Evolutionary conservation across 2,888 invertebrate species (phyloP), one percentile per base, ranked within the genome.

Genomic region (Smittia sp.): DNA sequence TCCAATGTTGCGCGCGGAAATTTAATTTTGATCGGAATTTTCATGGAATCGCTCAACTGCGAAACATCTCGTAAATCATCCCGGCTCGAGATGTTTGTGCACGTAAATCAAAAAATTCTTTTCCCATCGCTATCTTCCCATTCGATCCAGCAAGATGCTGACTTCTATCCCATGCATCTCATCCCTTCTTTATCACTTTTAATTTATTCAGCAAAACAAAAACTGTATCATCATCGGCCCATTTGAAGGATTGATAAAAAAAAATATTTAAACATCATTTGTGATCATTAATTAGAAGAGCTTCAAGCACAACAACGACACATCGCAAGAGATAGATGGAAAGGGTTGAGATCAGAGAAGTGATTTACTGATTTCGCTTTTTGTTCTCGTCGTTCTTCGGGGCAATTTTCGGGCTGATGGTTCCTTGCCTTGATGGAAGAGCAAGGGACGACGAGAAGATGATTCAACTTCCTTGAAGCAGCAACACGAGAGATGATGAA

Each of bases 281-380:
- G 62, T 54, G 54, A 72, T 72, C 72, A 72, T 54, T 72, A 72
- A 72, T 72, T 72, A 72, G 62, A 72, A 25, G 38, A 72, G 20
- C 54, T 54, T 70, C 22, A 58, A 63, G 58, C n/a, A 20, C 20
- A 58, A 58, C 20, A 58, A 18, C 20, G 22, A 20, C 46, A 58
- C 18, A 18, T 18, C 58, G 22, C 4, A 20, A 58, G 9, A 13
- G 52, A 15, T 18, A 46, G n/a, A 3, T 2, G 24, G 20, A 58
- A 58, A 58, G 58, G 58, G 58, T 58, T 58, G n/a, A 58, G 22
- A 58, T 13, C 58, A 58, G 22, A 18, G 22, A 58, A 22, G 22
- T 58, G 58, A 58, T 58, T 58, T 58, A 58, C 58, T 58, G 58
- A 58, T 58, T 58, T 18, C 2, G 3, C n/a, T 22, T 58, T 58